Evolutionary conservation across 2,113 vertebrate genomes (phyloP).

Genomic region (Tapirus terrestris): DNA sequence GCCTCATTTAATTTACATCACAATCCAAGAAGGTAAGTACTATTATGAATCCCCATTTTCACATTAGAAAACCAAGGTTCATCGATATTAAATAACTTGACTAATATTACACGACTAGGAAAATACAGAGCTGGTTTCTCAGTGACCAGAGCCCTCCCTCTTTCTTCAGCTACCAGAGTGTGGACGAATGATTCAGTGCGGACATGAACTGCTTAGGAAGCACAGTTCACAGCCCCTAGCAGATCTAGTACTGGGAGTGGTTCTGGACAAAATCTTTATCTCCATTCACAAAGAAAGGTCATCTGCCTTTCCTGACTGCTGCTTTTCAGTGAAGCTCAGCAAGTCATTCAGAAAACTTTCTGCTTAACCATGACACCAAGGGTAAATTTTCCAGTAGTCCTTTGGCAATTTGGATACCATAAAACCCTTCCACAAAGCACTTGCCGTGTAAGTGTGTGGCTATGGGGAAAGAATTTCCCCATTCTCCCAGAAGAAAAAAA

Average conservation of each 20-base stretch:
- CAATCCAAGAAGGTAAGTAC: neutral
- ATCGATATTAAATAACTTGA: neutral
- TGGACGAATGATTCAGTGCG: neutral
- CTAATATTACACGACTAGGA: neutral
- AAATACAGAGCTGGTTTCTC: neutral
- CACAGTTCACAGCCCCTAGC: neutral
- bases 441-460: neutral
- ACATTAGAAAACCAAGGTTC: neutral
- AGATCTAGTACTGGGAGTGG: neutral
- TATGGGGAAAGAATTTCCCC: neutral
- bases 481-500: neutral
- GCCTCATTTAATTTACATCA: neutral
- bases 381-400: neutral
- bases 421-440: neutral
- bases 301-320: neutral
- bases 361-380: neutral
- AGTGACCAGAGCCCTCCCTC: neutral
- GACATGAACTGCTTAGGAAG: neutral
- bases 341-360: conserved; percentile 1
- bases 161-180: neutral
- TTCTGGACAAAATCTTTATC: neutral
- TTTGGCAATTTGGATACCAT: neutral
- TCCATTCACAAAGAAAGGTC: neutral
- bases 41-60: neutral
- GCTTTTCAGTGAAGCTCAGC: neutral